phyloP scores from a whole-genome alignment of 2,113 vertebrate genomes.

The Dasyornis broadbenti region DNA sequence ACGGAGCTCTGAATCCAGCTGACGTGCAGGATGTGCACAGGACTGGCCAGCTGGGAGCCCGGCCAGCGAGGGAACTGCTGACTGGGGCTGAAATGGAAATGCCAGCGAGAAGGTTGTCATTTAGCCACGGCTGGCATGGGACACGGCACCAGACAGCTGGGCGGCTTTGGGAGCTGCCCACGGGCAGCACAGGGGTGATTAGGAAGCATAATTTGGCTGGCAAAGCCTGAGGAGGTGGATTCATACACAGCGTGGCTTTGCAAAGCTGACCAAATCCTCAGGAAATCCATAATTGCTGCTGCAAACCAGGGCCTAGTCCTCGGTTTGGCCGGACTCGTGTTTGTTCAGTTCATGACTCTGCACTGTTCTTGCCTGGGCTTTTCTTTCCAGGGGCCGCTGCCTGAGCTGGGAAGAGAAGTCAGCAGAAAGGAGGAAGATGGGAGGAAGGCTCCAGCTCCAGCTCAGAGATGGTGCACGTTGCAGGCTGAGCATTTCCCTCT shows the following conservation, averaged over 20 bases:
- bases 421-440: neutral
- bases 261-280: neutral
- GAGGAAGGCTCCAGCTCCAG: neutral
- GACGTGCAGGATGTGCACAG: neutral
- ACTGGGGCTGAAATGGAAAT: neutral
- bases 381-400: neutral
- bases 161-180: neutral
- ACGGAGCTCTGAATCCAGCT: neutral
- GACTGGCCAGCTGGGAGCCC: neutral
- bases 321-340: neutral
- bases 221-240: neutral
- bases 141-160: neutral
- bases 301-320: neutral
- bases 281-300: slow-evolving; percentile 4
- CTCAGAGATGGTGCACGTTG: neutral
- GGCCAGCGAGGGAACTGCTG: neutral
- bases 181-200: neutral
- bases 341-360: neutral
- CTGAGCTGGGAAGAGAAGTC: neutral
- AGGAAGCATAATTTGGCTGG: neutral
- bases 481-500: neutral
- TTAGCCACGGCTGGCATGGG: neutral
- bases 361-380: neutral
- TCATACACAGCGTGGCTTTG: neutral
- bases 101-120: neutral